Evolutionary conservation across 2,797 vertebrate genomes (phyloP).

Genomic region (Enteromius afrohamiltoni): DNA sequence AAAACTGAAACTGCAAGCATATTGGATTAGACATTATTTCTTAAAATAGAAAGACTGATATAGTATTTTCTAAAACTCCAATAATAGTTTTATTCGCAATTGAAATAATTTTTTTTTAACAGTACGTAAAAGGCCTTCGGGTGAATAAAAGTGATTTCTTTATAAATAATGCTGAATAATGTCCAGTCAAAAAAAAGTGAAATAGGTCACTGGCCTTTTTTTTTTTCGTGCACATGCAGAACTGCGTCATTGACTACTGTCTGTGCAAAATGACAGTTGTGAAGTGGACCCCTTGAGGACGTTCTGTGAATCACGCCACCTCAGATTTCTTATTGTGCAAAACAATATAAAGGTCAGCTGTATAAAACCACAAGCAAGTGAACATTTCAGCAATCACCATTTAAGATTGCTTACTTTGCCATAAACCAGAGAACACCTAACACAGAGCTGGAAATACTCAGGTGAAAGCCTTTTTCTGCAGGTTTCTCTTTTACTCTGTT

Average conservation of each 20-base stretch:
- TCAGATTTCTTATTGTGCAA: not conserved
- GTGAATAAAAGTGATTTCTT: not conserved
- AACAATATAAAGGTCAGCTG: conserved; percentile 11
- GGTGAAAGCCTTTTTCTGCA: conserved; percentile 45
- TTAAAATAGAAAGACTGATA: not conserved
- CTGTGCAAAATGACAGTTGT: conserved; percentile 10
- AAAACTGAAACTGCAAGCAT: not conserved
- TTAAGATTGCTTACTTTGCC: conserved; percentile 29
- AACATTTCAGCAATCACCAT: conserved; percentile 37
- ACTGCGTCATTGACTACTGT: not conserved
- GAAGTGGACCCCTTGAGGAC: not conserved
- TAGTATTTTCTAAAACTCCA: not conserved
- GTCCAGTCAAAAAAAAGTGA: not conserved
- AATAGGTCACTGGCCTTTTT: not conserved
- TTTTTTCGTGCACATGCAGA: not conserved
- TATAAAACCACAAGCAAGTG: conserved; percentile 15
- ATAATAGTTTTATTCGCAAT: not conserved
- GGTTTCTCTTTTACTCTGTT: conserved; percentile 54
- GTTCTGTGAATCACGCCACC: not conserved
- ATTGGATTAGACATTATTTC: not conserved
- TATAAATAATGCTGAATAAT: not conserved
- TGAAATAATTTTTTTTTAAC: not conserved
- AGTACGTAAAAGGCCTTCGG: not conserved
- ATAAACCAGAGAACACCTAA: conserved; percentile 13
- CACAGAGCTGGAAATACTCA: conserved; percentile 32